Evolutionary conservation across 23 tunicate species (phyloP).

Genomic region (Trididemnum miniatum): DNA sequence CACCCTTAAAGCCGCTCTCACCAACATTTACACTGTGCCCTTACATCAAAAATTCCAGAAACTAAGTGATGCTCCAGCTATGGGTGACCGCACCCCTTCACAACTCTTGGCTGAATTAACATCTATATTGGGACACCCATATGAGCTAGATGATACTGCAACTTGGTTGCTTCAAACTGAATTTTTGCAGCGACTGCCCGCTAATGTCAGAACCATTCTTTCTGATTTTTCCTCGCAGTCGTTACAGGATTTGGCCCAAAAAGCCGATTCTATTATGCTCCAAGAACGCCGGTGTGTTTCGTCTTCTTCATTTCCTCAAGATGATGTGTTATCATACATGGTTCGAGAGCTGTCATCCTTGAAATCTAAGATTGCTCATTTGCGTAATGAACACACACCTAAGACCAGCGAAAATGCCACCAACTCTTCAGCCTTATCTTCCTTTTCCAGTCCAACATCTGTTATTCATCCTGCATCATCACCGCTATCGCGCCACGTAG

Average conservation of each 20-base stretch:
- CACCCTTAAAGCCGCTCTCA: neutral
- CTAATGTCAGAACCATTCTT: neutral
- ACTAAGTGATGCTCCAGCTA: neutral
- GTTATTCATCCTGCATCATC: neutral
- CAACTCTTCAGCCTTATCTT: neutral
- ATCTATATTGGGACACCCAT: neutral
- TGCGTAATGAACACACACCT: too few species aligned
- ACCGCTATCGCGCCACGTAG: too few species aligned
- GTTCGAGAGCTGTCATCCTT: neutral
- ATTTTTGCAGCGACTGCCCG: conserved; percentile 1
- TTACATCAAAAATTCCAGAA: neutral
- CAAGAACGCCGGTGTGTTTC: neutral
- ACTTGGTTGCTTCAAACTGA: conserved; percentile 9
- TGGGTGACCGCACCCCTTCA: conserved; percentile 23
- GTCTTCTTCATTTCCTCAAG: neutral
- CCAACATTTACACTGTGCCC: neutral
- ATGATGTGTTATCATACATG: neutral
- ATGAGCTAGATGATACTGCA: neutral
- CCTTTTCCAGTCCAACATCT: neutral
- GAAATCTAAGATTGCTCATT: neutral
- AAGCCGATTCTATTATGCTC: neutral
- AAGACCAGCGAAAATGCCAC: too few species aligned
- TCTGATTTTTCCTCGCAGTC: neutral
- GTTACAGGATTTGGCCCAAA: neutral
- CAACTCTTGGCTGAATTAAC: neutral